phyloP scores from a whole-genome alignment of 2,888 invertebrate species.

The Venusia cambrica region DNA sequence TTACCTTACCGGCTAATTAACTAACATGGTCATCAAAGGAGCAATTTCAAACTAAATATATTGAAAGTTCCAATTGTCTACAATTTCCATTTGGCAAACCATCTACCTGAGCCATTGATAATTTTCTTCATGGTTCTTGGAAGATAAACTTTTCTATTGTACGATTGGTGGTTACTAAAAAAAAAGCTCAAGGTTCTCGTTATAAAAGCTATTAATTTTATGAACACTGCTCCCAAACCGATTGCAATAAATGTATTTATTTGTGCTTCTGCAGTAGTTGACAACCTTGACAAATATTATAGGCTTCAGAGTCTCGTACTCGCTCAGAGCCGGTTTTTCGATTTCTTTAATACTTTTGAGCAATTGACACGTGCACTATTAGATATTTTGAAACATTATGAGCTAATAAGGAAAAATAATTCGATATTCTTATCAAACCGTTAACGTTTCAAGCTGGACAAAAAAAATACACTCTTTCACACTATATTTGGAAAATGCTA shows the following conservation, averaged over 20 bases:
- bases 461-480: no score
- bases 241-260: slow-evolving; percentile 39
- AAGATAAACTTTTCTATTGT: not conserved
- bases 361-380: slow-evolving; percentile 42
- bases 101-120: slow-evolving; percentile 1
- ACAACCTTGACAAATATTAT: slow-evolving; percentile 35
- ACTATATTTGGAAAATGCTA: no score
- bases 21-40: no score
- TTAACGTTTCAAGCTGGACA: no score
- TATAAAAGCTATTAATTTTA: slow-evolving; percentile 35
- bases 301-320: slow-evolving; percentile 29
- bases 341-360: slow-evolving; percentile 32
- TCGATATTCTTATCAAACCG: no score
- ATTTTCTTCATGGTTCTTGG: not conserved
- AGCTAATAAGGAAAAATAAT: no score
- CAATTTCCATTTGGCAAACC: no score
- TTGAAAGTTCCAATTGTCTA: no score
- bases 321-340: slow-evolving; percentile 35
- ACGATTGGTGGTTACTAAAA: no score
- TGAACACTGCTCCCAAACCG: slow-evolving; percentile 33
- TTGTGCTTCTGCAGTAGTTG: slow-evolving; percentile 36
- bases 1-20: no score
- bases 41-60: no score
- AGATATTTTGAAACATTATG: no score
- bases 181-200: slow-evolving; percentile 21